Conservation (phyloP, 2,113 vertebrate genomes). For the Bos javanicus region DNA sequence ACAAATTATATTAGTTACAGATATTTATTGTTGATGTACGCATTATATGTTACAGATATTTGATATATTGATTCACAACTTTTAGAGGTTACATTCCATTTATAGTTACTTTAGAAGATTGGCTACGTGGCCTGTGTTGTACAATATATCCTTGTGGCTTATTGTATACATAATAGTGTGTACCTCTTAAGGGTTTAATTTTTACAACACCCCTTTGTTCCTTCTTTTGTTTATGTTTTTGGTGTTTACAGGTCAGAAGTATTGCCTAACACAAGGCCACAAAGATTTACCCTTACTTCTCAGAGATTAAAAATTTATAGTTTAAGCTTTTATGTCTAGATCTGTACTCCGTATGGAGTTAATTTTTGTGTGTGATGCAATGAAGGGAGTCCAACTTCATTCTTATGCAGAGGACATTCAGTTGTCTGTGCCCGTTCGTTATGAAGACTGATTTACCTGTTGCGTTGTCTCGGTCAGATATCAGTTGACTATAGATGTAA, state of each 20-base stretch:
- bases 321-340: neutral
- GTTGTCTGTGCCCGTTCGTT: neutral
- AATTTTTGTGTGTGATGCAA: neutral
- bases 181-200: neutral
- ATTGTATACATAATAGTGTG: neutral
- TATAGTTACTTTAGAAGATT: neutral
- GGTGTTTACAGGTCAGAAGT: neutral
- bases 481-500: neutral
- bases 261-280: neutral
- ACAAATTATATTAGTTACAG: neutral
- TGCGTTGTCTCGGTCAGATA: constrained; percentile 3
- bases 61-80: neutral
- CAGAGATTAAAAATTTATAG: neutral
- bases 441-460: neutral
- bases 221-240: neutral
- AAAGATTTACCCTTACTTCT: neutral
- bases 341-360: neutral
- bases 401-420: neutral
- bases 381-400: neutral
- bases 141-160: neutral
- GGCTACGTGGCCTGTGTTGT: neutral
- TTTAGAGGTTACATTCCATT: neutral
- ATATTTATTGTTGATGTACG: neutral
- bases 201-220: neutral
- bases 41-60: neutral